Base-by-base conservation (phyloP, 92 coral and sea anemone species). In the Montipora capitata region DNA sequence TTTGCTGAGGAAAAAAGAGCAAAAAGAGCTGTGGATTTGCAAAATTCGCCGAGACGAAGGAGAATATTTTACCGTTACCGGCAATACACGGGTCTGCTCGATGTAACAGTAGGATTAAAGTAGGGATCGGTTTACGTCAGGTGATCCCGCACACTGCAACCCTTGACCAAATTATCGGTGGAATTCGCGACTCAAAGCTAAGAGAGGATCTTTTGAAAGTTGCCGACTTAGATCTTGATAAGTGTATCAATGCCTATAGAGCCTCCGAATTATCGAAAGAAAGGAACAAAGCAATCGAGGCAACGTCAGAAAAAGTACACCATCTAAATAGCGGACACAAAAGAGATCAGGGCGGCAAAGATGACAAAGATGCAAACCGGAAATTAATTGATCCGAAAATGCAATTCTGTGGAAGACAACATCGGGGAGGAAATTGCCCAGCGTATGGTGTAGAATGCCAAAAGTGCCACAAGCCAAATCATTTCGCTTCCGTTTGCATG, bases 121-220 rank as follows among this genome's bases (percentile, higher is more conserved):
- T 27, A 27, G 35, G 35, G 35, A 27, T 27, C 35, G 35, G 35
- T 1, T 27, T 27, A 27, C 35, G 35, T 27, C 35, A 27, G 35
- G 35, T 66, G 35, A 27, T 27, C 35, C 35, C 35, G 70, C 61
- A 0, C 63, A 76, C 65, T 82, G 92, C 70, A 82, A 89, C 48
- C 85, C 71, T 61, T 71, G 93, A 85, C 68, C 54, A 82, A 66
- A 90, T 85, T 56, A 81, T 79, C 43, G 72, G 93, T 90, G 85
- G 77, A 18, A 89, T 77, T 63, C 81, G 77, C 59, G 86, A 84
- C 76, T 76, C 81, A 45, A 80, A 72, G 52, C 79, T 90, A 14
- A 12, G 87, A 12, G 78, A 90, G 54, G 76, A 84, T 11, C 66
- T 89, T 43, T 38, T 89, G 11, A 84, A 90, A 59, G 89, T 45